phyloP scores from a whole-genome alignment of 1,140 invertebrate genomes.

The Drosophila orosa region DNA sequence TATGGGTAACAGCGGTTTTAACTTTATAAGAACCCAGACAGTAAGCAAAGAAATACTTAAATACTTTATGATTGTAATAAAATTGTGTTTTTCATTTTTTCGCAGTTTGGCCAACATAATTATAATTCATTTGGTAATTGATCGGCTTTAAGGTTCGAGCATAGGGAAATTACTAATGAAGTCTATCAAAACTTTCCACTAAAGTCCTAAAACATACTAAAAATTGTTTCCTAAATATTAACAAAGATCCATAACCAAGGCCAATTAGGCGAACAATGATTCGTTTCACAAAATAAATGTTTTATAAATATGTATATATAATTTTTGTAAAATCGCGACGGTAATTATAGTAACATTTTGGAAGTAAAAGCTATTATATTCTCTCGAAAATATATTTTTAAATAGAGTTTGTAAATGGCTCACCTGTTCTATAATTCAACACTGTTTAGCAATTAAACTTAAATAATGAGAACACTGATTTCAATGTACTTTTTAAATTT shows the following conservation, averaged over 20 bases:
- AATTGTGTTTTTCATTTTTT: constrained; percentile 8
- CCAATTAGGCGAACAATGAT: background rate
- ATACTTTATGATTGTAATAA: constrained; percentile 16
- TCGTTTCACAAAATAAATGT: background rate
- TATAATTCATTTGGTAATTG: too few relatives aligned
- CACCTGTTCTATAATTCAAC: constrained; percentile 12
- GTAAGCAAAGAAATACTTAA: constrained; percentile 10
- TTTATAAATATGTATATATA: background rate
- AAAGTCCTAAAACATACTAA: too few relatives aligned
- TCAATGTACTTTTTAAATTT: constrained; percentile 5
- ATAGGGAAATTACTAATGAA: too few relatives aligned
- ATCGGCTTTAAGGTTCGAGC: too few relatives aligned
- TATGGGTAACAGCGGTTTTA: constrained; percentile 16
- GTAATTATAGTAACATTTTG: too few relatives aligned
- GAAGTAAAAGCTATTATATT: background rate
- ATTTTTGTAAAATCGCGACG: background rate
- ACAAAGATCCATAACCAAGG: too few relatives aligned
- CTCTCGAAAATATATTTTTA: background rate
- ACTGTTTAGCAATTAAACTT: constrained; percentile 1
- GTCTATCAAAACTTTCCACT: too few relatives aligned
- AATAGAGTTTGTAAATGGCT: background rate
- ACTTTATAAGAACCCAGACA: constrained; percentile 10
- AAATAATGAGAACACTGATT: constrained; percentile 17
- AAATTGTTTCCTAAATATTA: too few relatives aligned
- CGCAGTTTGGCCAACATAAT: background rate